Base-by-base conservation (phyloP, 2,888 invertebrate genomes). In the Mystacides longicornis region DNA sequence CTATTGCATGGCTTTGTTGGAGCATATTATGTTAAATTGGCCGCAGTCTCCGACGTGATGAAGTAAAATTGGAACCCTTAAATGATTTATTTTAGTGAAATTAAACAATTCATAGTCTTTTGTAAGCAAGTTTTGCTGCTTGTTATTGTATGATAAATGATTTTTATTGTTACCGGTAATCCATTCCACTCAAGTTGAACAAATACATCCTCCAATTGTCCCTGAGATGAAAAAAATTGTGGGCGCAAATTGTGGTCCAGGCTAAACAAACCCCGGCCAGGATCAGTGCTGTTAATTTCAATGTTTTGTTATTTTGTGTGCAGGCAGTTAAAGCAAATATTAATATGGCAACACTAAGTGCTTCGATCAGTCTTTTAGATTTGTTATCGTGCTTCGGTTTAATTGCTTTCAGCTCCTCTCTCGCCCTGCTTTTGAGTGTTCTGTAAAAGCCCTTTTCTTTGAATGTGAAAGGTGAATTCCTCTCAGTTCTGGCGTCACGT, bases 171-270 rank as follows among this genome's bases (percentile, higher is more conserved):
- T 27, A 27, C 27, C 27, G 7, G 11, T 11, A 27, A 27, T 27
- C 27, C 27, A 27, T 27, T 27, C 27, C 27, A 18, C 80, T 77
- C 58, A 91, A 70, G 64, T 89, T 86, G 64, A 87, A 87, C 56
- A 86, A 81, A 65, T 84, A 86, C 86, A 89, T 89, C 55, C 88
- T 80, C 79, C 86, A 87, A 67, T 84, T 89, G 56, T 88, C 83
- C 57, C 76, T 81, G 64, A 81, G 80, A 66, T 91, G 91, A 63
- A 89, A 82, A 65, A 83, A 91, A 67, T 90, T 91, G 67, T 91
- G 91, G 0, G 84, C 80, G 2, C 78, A 75, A 11, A 85, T 77
- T 0, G 78, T 71, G 0, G 81, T 72, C 75, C 83, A 79, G 1
- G 79, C 73, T 1, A 89, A 67, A 2, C 79, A 70, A 2, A 80